A percentile compares a stretch with the other conserved stretches of the same genome.
Evolutionary conservation across 2,888 invertebrate species (phyloP).

Genomic region (Orthosia cruda): DNA sequence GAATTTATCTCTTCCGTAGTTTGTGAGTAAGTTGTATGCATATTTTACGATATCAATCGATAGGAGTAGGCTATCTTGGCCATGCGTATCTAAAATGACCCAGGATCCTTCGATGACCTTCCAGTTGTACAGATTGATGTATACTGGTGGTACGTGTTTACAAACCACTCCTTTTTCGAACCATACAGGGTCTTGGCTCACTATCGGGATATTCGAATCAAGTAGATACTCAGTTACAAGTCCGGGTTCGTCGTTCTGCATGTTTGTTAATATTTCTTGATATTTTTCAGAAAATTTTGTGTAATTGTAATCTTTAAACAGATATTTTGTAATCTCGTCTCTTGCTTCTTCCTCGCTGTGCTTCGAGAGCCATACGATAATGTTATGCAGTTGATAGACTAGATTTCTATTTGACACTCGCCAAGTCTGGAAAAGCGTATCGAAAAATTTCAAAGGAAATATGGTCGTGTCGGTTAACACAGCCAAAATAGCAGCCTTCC

Average conservation of each 20-base stretch:
- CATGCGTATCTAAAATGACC: conserved; percentile 1
- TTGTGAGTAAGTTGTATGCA: conserved; percentile 74
- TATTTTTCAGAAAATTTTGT: conserved; percentile 34
- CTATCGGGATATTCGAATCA: background rate
- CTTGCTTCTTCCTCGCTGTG: conserved; percentile 7
- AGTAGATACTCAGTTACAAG: conserved; percentile 32
- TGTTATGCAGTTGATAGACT: background rate
- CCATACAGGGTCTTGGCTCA: conserved; percentile 49
- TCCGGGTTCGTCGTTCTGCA: conserved; percentile 11
- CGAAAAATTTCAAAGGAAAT: conserved; percentile 66
- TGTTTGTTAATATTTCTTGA: conserved; percentile 16
- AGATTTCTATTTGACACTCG: background rate
- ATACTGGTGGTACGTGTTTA: conserved; percentile 40
- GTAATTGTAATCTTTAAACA: conserved; percentile 13
- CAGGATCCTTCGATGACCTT: conserved; percentile 31
- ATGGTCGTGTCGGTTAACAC: conserved; percentile 65
- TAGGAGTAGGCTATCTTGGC: conserved; percentile 50
- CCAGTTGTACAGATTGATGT: conserved; percentile 57
- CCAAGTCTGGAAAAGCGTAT: conserved; percentile 56
- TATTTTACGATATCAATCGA: conserved; percentile 76
- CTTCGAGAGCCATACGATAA: conserved; percentile 46
- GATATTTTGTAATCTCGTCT: background rate
- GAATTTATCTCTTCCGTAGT: conserved; percentile 53
- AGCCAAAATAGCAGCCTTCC: conserved; percentile 70
- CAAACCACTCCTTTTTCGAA: conserved; percentile 61